Percentiles rank a stretch among this genome's conserved stretches.
Evolutionary conservation across 2,888 invertebrate genomes (phyloP).

Genomic region (Parthenolecanium corni): DNA sequence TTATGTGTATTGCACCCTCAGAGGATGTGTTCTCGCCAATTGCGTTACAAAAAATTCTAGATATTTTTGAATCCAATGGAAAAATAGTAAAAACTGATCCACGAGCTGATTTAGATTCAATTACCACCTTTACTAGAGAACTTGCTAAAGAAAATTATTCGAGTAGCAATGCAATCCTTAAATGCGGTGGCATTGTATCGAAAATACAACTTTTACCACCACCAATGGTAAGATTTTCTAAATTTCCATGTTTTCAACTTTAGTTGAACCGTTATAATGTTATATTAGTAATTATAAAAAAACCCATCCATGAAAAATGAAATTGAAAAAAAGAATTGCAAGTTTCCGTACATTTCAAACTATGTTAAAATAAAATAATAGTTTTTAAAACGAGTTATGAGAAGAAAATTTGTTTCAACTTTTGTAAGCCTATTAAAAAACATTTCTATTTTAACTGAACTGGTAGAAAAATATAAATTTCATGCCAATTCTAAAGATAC

Average conservation of each 20-base stretch:
- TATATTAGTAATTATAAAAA: too few species aligned
- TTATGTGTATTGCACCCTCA: conserved; percentile 10
- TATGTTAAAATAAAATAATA: too few species aligned
- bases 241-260: background rate
- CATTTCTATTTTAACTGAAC: too few species aligned
- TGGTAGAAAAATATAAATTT: too few species aligned
- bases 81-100: conserved; percentile 19
- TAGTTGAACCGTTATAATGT: too few species aligned
- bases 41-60: conserved; percentile 7
- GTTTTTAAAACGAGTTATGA: too few species aligned
- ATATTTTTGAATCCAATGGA: conserved; percentile 15
- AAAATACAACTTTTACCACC: conserved; percentile 61
- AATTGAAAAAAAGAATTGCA: too few species aligned
- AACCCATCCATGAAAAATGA: too few species aligned
- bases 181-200: conserved; percentile 64
- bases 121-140: conserved; percentile 37
- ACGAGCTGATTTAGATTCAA: conserved; percentile 10
- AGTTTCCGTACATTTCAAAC: too few species aligned
- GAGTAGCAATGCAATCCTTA: conserved; percentile 57
- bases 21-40: conserved; percentile 12
- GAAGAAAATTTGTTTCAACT: too few species aligned
- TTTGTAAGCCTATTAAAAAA: too few species aligned
- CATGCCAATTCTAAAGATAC: too few species aligned
- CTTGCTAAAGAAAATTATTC: conserved; percentile 61
- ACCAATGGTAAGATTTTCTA: conserved; percentile 45